Evolutionary conservation across 2,888 invertebrate species (phyloP), one percentile per base, ranked within the genome.

Genomic region (Acrobasis consociella): DNA sequence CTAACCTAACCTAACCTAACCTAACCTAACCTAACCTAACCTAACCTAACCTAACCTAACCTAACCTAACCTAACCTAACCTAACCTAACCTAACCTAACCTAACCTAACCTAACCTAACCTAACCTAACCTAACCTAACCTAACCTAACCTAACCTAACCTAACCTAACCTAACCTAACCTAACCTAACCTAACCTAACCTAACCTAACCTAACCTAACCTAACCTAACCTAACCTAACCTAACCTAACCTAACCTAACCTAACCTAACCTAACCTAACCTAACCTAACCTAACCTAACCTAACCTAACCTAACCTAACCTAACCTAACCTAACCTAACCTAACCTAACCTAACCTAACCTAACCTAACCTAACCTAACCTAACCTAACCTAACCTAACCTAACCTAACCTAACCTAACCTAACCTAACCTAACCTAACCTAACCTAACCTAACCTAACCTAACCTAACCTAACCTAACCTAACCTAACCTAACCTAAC

Each of bases 211-310:
- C 60, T 60, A 60, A 60, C 60, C 60, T 60, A 63, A 63, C 63
- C 59, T 59, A 63, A 59, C 59, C 60, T 60, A 63, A 60, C 56
- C 66, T 67, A 65, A 68, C 68, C 66, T 67, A 67, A 67, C 67
- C 67, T 69, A 66, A 67, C 67, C 66, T 67, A 66, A 69, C 69
- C 67, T 67, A 67, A 67, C 69, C 67, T 68, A 68, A 69, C 68
- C 69, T 67, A 66, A 69, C 68, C 68, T 70, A 68, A 67, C 69
- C 67, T 67, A 64, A 69, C 69, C 67, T 69, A 69, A 69, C 69
- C 69, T 69, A 66, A 69, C 69, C 67, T 69, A 69, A 69, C 67
- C 69, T 66, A 64, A 69, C 69, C 65, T 65, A 65, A 64, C 66
- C 65, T 66, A 64, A 62, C 67, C 65, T 65, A 65, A 65, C 67